Conservation (phyloP, 2,113 vertebrate genomes). For the Syngnathoides biaculeatus region DNA sequence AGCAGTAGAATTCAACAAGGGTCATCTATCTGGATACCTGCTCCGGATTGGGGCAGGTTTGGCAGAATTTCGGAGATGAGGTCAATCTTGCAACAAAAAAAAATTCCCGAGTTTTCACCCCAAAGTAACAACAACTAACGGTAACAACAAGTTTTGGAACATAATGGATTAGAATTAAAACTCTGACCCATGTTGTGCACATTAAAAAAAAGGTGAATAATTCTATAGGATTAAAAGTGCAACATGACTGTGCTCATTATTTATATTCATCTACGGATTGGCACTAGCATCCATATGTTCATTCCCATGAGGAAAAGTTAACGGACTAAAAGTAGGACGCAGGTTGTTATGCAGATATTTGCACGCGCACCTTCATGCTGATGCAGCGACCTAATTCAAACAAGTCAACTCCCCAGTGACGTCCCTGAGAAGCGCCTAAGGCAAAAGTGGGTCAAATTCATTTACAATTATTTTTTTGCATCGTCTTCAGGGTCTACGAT, state of each 20-base stretch:
- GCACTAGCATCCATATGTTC: not conserved
- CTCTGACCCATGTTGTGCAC: not conserved
- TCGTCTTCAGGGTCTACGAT: conserved; percentile 1
- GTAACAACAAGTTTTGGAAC: too few species aligned
- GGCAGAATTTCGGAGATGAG: too few species aligned
- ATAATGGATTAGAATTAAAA: too few species aligned
- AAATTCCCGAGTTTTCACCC: too few species aligned
- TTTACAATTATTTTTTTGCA: conserved; percentile 7
- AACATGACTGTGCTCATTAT: not conserved
- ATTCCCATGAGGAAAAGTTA: not conserved
- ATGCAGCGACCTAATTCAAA: conserved; percentile 25
- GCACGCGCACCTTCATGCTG: not conserved
- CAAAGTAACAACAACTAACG: too few species aligned
- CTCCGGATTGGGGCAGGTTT: too few species aligned
- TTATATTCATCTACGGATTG: not conserved
- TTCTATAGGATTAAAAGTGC: not conserved
- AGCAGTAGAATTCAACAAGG: too few species aligned
- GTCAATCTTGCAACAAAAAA: too few species aligned
- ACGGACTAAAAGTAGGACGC: conserved; percentile 18
- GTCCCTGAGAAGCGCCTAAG: conserved; percentile 9
- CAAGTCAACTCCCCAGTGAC: conserved; percentile 14
- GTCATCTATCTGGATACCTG: too few species aligned
- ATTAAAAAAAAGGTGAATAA: not conserved
- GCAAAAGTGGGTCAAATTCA: conserved; percentile 11
- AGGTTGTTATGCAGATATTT: conserved; percentile 5